Percentiles rank a stretch among this genome's conserved stretches.
Evolutionary conservation across 2,797 vertebrate genomes (phyloP).

Genomic region (Scolopax bukidnonensis): DNA sequence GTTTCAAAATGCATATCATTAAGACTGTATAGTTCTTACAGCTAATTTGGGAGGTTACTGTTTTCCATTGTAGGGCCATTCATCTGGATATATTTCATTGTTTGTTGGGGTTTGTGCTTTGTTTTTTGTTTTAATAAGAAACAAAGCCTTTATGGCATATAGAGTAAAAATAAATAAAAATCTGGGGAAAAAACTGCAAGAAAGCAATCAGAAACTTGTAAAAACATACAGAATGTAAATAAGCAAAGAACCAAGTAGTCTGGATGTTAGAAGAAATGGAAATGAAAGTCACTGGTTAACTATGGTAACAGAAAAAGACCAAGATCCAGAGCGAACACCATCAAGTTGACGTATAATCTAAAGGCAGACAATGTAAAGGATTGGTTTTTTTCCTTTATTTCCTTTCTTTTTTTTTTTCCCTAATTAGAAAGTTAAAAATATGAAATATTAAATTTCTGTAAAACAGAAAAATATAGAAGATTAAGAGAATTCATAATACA

Average conservation of each 20-base stretch:
- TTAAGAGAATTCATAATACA: background rate
- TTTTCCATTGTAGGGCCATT: background rate
- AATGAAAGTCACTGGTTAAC: background rate
- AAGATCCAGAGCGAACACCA: background rate
- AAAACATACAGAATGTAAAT: background rate
- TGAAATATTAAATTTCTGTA: background rate
- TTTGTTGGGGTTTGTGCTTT: background rate
- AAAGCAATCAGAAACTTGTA: background rate
- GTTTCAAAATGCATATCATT: background rate
- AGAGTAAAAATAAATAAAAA: background rate
- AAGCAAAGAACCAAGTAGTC: background rate
- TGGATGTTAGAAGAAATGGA: background rate
- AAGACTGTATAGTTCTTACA: background rate
- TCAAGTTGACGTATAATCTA: background rate
- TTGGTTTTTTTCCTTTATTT: no score
- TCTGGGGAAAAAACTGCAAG: background rate
- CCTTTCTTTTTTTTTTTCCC: no score
- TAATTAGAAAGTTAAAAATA: background rate
- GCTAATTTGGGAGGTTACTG: background rate
- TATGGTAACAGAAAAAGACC: background rate
- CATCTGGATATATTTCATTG: background rate
- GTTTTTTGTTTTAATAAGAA: background rate
- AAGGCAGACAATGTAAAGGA: background rate
- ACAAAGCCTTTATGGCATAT: background rate
- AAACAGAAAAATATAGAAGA: background rate